Evolutionary conservation across 2,113 vertebrate species (phyloP).

Genomic region (Micromys minutus): DNA sequence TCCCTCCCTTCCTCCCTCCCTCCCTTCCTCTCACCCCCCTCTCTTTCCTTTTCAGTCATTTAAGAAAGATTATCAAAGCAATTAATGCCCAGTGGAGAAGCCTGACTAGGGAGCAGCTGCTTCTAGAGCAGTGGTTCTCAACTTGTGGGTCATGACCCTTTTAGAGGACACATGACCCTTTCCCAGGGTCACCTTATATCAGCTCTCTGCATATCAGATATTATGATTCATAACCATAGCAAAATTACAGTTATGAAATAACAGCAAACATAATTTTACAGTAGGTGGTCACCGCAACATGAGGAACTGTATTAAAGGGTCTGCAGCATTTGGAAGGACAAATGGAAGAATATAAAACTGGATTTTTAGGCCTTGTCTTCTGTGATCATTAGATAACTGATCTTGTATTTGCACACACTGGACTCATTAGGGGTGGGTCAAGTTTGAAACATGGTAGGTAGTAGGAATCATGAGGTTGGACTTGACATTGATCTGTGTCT

Average conservation of each 20-base stretch:
- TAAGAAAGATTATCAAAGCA: neutral
- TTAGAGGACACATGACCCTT: neutral
- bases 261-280: neutral
- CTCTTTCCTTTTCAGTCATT: neutral
- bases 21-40: too few species aligned
- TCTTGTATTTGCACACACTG: neutral
- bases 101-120: neutral
- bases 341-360: neutral
- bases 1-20: fast-evolving
- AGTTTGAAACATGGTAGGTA: conserved; percentile 43
- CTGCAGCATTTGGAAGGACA: neutral
- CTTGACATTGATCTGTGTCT: neutral
- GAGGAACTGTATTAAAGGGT: neutral
- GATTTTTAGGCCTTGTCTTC: neutral
- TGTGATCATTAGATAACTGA: neutral
- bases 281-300: neutral
- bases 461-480: neutral
- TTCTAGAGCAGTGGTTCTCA: neutral
- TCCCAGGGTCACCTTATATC: neutral
- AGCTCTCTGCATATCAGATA: neutral
- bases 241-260: neutral
- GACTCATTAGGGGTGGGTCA: neutral
- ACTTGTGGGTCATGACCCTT: neutral
- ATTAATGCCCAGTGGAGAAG: neutral
- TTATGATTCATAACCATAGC: neutral